Conservation (phyloP, 2,888 invertebrate genomes). For the Mesopsocus fuscifrons region DNA sequence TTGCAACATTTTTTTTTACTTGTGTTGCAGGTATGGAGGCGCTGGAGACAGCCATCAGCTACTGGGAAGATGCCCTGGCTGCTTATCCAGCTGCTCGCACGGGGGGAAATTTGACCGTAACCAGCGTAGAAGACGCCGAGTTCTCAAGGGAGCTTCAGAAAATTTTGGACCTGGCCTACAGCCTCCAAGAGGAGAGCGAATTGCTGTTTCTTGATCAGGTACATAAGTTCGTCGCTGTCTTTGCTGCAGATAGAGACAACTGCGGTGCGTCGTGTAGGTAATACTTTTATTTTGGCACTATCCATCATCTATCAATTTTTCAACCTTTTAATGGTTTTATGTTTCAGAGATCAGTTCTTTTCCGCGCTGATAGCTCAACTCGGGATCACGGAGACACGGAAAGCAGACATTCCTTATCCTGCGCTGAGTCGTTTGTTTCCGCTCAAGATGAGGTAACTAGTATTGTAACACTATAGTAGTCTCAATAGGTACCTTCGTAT, state of each 20-base stretch:
- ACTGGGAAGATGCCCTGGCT: conserved; percentile 87
- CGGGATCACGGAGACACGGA: conserved; percentile 29
- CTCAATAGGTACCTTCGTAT: no score
- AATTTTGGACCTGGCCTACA: conserved; percentile 35
- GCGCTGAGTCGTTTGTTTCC: conserved; percentile 90
- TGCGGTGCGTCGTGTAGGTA: no score
- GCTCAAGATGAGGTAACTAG: conserved; percentile 64
- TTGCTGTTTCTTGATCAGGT: conserved; percentile 61
- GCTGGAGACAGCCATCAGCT: conserved; percentile 74
- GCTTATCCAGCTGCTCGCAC: conserved; percentile 45
- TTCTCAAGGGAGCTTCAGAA: conserved; percentile 67
- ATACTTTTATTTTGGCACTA: no score
- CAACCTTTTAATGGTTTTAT: conserved; percentile 9
- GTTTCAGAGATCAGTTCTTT: conserved; percentile 60
- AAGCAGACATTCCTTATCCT: conserved; percentile 32
- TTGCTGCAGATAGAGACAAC: no score
- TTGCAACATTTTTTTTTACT: no score
- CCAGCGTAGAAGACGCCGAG: conserved; percentile 51
- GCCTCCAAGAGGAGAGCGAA: conserved; percentile 51
- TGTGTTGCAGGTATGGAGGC: conserved; percentile 65
- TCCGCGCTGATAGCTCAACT: conserved; percentile 47
- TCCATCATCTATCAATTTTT: conserved; percentile 1
- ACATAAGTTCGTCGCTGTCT: no score
- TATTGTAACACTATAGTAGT: background rate
- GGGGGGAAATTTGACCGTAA: conserved; percentile 22